phyloP scores from a whole-genome alignment of 2,888 invertebrate species.

The Troides helena region DNA sequence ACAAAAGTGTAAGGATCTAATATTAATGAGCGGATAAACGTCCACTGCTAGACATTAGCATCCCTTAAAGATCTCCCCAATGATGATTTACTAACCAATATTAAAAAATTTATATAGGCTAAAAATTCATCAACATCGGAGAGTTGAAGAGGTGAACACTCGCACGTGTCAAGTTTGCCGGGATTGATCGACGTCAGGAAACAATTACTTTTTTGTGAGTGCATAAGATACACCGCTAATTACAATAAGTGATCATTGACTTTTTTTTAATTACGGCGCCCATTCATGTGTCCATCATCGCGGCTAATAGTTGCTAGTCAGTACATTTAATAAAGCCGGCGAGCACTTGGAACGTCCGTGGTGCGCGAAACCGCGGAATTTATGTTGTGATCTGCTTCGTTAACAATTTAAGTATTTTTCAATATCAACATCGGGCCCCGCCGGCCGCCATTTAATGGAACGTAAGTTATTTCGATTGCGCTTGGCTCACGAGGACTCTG shows the following conservation, averaged over 20 bases:
- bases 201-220: conserved; percentile 76
- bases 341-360: conserved; percentile 55
- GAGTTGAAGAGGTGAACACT: conserved; percentile 26
- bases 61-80: no score
- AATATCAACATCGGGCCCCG: conserved; percentile 42
- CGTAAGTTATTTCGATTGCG: conserved; percentile 26
- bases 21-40: no score
- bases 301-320: conserved; percentile 76
- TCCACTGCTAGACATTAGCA: no score
- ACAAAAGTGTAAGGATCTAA: no score
- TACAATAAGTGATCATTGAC: conserved; percentile 76
- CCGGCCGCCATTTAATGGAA: conserved; percentile 27
- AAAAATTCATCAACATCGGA: background rate
- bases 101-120: background rate
- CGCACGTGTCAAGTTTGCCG: conserved; percentile 52
- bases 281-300: conserved; percentile 72
- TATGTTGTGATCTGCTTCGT: conserved; percentile 57
- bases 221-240: conserved; percentile 69
- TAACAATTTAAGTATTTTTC: conserved; percentile 46
- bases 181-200: conserved; percentile 66
- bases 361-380: conserved; percentile 65
- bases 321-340: conserved; percentile 71
- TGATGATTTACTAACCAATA: background rate
- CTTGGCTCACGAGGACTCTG: conserved; percentile 30
- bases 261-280: conserved; percentile 70